These are phyloP conservation scores for Onthophagus taurus DNA, from an alignment of 1,140 invertebrate genomes.

Conservation along the genomic window DNA sequence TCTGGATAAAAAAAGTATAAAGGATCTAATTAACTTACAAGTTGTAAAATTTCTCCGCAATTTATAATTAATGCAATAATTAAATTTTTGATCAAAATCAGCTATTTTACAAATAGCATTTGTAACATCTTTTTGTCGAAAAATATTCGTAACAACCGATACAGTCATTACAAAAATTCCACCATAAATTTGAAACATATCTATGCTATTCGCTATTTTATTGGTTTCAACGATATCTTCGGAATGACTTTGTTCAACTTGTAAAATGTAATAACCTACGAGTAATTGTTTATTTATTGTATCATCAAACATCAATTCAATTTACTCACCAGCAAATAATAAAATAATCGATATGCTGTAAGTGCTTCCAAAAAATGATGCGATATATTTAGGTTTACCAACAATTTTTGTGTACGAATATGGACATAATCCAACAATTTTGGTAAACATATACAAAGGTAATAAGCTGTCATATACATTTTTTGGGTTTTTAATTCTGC, in stretches of 20 bases:
- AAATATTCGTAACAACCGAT: constrained; percentile 1
- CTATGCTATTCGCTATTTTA: constrained; percentile 4
- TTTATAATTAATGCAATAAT: neutral
- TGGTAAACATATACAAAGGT: too few relatives aligned
- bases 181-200: constrained; percentile 10
- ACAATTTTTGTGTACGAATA: neutral
- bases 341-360: neutral
- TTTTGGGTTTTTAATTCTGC: too few relatives aligned
- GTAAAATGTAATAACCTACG: constrained; percentile 10
- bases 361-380: too few relatives aligned
- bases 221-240: neutral
- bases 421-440: neutral
- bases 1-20: too few relatives aligned
- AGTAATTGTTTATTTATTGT: neutral
- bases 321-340: neutral
- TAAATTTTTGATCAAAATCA: neutral
- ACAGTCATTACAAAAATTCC: constrained; percentile 1
- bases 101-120: neutral
- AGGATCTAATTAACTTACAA: too few relatives aligned
- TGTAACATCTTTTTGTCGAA: neutral
- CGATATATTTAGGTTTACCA: too few relatives aligned
- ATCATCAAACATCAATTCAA: neutral
- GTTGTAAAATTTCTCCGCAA: neutral
- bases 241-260: neutral
- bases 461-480: too few relatives aligned